phyloP scores from a whole-genome alignment of 2,888 invertebrate genomes.

The Standfussiana lucernea region DNA sequence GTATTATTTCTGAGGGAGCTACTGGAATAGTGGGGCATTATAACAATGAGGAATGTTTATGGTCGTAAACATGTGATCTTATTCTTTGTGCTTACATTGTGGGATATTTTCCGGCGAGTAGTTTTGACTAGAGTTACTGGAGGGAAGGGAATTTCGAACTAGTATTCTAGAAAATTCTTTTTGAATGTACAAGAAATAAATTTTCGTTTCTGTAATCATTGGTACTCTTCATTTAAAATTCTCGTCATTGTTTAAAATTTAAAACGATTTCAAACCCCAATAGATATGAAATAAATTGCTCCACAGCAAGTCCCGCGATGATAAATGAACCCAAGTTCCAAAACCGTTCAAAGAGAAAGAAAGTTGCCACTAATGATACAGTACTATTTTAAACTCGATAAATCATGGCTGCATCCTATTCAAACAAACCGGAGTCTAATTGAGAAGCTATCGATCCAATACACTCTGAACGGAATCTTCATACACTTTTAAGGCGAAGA shows the following conservation, averaged over 20 bases:
- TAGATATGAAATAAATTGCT: conserved; percentile 51
- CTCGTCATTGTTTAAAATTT: conserved; percentile 28
- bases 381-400: conserved; percentile 61
- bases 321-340: conserved; percentile 48
- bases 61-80: conserved; percentile 30
- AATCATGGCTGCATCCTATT: conserved; percentile 52
- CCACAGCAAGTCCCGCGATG: conserved; percentile 39
- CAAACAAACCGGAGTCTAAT: conserved; percentile 41
- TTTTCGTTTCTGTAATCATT: background rate
- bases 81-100: conserved; percentile 35
- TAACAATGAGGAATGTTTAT: conserved; percentile 48
- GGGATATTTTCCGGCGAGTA: conserved; percentile 20
- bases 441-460: conserved; percentile 56
- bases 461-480: conserved; percentile 49
- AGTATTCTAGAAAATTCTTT: background rate
- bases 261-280: background rate
- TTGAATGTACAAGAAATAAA: background rate
- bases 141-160: background rate
- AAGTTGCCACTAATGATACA: conserved; percentile 59
- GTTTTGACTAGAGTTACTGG: background rate
- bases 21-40: conserved; percentile 37
- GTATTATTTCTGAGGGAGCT: conserved; percentile 31
- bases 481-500: conserved; percentile 42
- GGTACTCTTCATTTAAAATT: background rate
- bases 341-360: conserved; percentile 47